Evolutionary conservation across 1,140 invertebrate genomes (phyloP).

Genomic region (Meloidogyne floridensis): DNA sequence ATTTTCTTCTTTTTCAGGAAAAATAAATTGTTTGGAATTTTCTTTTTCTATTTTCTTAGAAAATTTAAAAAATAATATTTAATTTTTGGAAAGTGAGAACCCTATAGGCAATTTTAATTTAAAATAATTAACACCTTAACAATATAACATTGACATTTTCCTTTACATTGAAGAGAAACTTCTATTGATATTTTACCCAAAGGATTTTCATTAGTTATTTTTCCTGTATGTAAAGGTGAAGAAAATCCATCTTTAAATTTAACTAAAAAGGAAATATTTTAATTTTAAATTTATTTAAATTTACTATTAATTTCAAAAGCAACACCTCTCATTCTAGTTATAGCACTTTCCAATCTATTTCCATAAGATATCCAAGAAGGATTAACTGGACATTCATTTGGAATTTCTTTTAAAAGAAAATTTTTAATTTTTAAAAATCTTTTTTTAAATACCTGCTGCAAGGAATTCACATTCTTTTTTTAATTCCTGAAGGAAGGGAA

Average conservation of each 20-base stretch:
- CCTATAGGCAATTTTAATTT: too few species aligned
- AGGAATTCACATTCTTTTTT: conserved; percentile 67
- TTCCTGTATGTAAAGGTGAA: conserved; percentile 53
- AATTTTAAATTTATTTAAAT: neutral
- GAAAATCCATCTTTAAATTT: conserved; percentile 55
- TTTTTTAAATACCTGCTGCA: conserved; percentile 44
- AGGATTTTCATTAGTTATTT: conserved; percentile 47
- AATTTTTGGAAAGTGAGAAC: neutral
- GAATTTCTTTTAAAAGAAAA: conserved; percentile 41
- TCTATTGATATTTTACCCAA: conserved; percentile 47
- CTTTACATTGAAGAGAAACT: conserved; percentile 58
- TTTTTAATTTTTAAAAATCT: neutral
- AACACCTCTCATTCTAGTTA: conserved; percentile 60
- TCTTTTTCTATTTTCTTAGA: conserved; percentile 5
- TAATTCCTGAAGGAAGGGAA: conserved; percentile 68
- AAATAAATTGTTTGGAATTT: neutral
- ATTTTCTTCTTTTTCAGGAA: neutral
- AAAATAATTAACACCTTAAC: conserved; percentile 65
- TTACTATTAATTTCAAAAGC: conserved; percentile 56
- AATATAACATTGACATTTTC: conserved; percentile 62
- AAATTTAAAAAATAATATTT: conserved; percentile 4
- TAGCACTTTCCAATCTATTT: conserved; percentile 61
- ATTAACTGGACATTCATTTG: conserved; percentile 49
- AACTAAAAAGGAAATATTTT: conserved; percentile 26
- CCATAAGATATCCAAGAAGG: conserved; percentile 58